These are phyloP conservation scores for Charaxes varanes DNA, from an alignment of 1,140 invertebrate species.

Conservation along the genomic window DNA sequence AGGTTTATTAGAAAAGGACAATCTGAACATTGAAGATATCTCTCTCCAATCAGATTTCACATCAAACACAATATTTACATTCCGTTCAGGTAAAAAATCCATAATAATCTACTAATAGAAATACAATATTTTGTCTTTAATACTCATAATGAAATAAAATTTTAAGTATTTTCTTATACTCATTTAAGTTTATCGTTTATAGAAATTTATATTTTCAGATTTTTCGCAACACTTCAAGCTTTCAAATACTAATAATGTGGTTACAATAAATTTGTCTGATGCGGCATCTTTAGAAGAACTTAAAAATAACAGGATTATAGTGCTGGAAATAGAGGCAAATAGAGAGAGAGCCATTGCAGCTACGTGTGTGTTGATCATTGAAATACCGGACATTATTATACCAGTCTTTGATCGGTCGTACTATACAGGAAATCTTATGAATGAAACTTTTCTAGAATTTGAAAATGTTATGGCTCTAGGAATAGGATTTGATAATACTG, in stretches of 20 bases:
- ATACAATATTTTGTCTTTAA: neutral
- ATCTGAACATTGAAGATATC: conserved; percentile 27
- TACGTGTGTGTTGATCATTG: conserved; percentile 30
- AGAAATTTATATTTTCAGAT: conserved; percentile 24
- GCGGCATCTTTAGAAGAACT: conserved; percentile 23
- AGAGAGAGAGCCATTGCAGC: conserved; percentile 32
- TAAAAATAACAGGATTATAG: conserved; percentile 27
- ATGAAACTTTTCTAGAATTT: conserved; percentile 26
- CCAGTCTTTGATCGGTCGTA: conserved; percentile 34
- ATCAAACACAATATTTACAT: conserved; percentile 21
- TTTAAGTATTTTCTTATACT: neutral
- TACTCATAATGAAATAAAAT: too few species aligned
- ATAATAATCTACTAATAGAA: conserved; percentile 2
- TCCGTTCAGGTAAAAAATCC: conserved; percentile 31
- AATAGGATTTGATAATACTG: conserved; percentile 34
- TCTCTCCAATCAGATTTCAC: conserved; percentile 27
- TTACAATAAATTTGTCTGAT: conserved; percentile 21
- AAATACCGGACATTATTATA: conserved; percentile 21
- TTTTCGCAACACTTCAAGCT: conserved; percentile 24
- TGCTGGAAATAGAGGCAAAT: conserved; percentile 34
- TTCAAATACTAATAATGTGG: conserved; percentile 18
- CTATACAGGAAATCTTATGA: conserved; percentile 33
- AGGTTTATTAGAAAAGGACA: conserved; percentile 26
- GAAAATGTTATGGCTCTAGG: conserved; percentile 26
- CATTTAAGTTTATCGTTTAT: neutral